Conservation (phyloP, 2,113 vertebrate genomes). For the Diphyllodes magnificus region DNA sequence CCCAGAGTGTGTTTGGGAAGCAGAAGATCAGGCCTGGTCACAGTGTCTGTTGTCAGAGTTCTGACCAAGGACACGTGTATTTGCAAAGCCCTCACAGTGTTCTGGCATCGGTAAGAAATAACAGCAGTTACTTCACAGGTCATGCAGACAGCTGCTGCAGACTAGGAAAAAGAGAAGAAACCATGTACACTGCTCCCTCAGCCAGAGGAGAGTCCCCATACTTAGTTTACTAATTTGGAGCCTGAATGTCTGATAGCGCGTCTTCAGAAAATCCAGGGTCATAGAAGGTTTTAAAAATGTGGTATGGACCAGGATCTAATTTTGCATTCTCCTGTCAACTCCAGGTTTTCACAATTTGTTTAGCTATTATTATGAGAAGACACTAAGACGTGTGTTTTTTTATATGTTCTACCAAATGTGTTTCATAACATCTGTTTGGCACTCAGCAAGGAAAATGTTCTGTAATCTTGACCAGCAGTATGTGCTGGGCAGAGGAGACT, state of each 20-base stretch:
- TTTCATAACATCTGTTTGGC: constrained; percentile 41
- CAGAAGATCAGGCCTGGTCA: background rate
- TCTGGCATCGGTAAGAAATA: background rate
- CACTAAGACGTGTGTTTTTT: background rate
- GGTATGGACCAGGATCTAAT: background rate
- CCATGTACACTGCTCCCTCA: background rate
- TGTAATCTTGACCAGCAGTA: background rate
- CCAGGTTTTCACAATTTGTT: background rate
- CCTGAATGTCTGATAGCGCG: rapidly evolving
- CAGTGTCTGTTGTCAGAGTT: background rate
- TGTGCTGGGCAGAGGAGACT: background rate
- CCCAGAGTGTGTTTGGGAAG: background rate
- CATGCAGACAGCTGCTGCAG: background rate
- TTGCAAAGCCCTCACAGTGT: rapidly evolving
- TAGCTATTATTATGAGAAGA: background rate
- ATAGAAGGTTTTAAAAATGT: background rate
- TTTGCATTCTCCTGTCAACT: background rate
- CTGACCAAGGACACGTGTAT: background rate
- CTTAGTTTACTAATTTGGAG: background rate
- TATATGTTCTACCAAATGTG: background rate
- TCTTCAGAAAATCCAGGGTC: background rate
- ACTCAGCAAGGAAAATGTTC: constrained; percentile 22
- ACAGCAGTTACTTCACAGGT: background rate
- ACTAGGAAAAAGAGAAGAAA: background rate
- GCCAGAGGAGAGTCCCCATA: background rate